Conservation (phyloP, 2,888 invertebrate genomes). For the Heliconius ethilla region DNA sequence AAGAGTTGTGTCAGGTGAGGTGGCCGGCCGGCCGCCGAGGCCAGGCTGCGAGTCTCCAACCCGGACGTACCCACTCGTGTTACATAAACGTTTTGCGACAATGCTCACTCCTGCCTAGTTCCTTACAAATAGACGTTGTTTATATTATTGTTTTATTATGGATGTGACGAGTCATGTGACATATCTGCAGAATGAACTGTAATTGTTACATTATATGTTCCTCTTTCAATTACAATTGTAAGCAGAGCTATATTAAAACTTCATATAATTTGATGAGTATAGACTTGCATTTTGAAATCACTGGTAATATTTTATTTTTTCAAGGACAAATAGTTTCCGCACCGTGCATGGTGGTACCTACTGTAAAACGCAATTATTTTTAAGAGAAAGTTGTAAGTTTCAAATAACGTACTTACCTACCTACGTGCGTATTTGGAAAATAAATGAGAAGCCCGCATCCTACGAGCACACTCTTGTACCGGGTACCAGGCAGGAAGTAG, state of each 20-base stretch:
- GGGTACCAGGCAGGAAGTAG: background rate
- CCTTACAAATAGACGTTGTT: constrained; percentile 3
- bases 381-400: constrained; percentile 12
- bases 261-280: background rate
- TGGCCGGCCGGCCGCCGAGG: background rate
- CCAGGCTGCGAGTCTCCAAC: constrained; percentile 25
- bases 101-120: background rate
- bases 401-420: too few relatives aligned
- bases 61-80: constrained; percentile 37
- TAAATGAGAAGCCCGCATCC: constrained; percentile 30
- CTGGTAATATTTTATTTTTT: too few relatives aligned
- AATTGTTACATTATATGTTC: background rate
- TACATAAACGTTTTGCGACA: constrained; percentile 23
- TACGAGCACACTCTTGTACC: background rate
- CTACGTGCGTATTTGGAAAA: background rate
- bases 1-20: too few relatives aligned
- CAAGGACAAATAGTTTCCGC: background rate
- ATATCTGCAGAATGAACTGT: too few relatives aligned
- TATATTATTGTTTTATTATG: constrained; percentile 6
- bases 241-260: background rate
- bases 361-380: background rate
- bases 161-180: background rate
- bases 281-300: background rate
- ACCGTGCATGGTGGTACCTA: too few relatives aligned
- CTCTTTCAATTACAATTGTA: background rate